Base-by-base conservation (phyloP, 1,140 invertebrate genomes). In the Drosophila navojoa region DNA sequence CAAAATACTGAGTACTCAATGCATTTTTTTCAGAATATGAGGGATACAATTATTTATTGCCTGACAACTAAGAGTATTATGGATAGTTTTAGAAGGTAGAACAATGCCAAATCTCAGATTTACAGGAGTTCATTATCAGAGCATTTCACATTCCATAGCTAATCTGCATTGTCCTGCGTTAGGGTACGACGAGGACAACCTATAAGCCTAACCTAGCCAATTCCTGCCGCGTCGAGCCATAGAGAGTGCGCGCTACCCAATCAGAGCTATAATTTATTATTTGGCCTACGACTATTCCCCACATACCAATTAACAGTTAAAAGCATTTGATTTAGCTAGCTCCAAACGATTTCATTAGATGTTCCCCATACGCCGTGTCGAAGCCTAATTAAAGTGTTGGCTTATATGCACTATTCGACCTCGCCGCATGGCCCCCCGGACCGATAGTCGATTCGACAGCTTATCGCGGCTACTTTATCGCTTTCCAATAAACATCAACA, bases 261-360 rank as follows among this genome's bases (percentile, higher is more conserved):
- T 76, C 71, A 62, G 61, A 55, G 61, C 44, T 32, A 76, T 82
- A 79, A 82, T 82, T 82, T 82, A 82, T 82, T 82, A 76, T 61
- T 78, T 78, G 42, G 55, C 16, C 52, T 50, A 59, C 60, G 52
- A 77, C 59, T 74, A 78, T 71, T 82, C 79, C 79, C 79, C 79
- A 68, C 40, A 69, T 69, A 71, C 71, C 80, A 82, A 84, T 79
- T 76, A 82, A 69, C 80, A 66, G 72, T 79, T 79, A 79, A 84
- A 82, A 79, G 59, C 71, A 71, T 77, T 76, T 69, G 71, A 68
- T 67, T 76, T 76, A 63, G 66, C 54, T 49, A 19, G 64, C 67
- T 64, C 29, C 64, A 68, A 82, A 78, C 73, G 75, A 82, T 82
- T 82, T 79, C 76, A 82, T 82, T 81, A 67, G 79, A 71, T 77